Base-by-base conservation (phyloP, 2,797 vertebrate genomes). In the Scolopax bukidnonensis region DNA sequence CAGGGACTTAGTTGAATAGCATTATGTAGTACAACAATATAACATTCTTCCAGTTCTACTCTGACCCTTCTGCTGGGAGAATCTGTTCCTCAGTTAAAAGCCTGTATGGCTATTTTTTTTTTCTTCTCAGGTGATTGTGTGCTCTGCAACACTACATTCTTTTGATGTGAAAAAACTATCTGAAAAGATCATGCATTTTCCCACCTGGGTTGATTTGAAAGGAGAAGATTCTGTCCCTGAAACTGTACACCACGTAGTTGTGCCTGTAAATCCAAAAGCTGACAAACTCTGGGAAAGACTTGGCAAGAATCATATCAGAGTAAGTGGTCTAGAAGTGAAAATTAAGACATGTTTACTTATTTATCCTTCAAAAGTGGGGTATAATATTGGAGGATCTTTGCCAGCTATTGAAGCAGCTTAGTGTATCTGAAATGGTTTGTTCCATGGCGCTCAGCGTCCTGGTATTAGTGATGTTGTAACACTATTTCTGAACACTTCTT, bases 181-280 rank as follows among this genome's bases (percentile, higher is more conserved):
- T 0, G 99, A 99, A 96, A 99, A 99, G 94, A 99, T 99, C 92
- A 99, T 99, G 99, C 99, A 99, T 97, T 99, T 99, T 90, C 99
- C 99, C 59, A 99, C 99, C 0, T 99, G 99, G 99, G 99, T 99
- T 79, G 99, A 99, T 95, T 96, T 99, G 92, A 99, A 99, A 98
- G 99, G 99, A 36, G 99, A 99, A 97, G 99, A 99, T 97, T 99
- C 99, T 2, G 99, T 99, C 16, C 99, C 99, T 0, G 99, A 99
- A 86, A 99, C 99, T 0, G 99, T 99, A 36, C 99, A 99, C 96
- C 99, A 99, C 6, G 98, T 99, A 60, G 99, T 99, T 40, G 99
- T 99, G 47, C 98, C 98, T 1, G 98, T 99, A 89, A 99, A 99
- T 93, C 99, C 99, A 14, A 99, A 99, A 96, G 89, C 12, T 5